Evolutionary conservation across 2,113 vertebrate genomes (phyloP).

Genomic region (Scatophagus argus): DNA sequence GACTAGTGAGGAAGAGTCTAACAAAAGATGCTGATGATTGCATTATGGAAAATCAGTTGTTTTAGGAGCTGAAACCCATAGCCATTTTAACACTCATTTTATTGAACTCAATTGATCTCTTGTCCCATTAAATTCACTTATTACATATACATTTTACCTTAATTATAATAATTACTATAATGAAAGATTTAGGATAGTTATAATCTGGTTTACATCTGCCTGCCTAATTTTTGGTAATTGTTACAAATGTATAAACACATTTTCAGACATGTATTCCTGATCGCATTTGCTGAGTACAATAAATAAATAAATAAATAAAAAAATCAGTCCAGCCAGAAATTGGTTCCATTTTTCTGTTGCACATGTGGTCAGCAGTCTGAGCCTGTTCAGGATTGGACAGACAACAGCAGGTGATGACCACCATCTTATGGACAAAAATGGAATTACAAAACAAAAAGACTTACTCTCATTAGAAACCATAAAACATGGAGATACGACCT

Average conservation of each 20-base stretch:
- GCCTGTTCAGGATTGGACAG: neutral
- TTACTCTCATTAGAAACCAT: neutral
- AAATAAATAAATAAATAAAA: no score
- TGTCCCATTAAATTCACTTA: neutral
- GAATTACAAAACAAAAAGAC: neutral
- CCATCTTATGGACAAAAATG: slow-evolving; percentile 23
- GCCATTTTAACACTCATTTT: neutral
- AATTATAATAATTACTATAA: neutral
- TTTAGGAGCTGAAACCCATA: neutral
- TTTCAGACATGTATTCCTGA: neutral
- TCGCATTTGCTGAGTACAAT: neutral
- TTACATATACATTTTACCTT: neutral
- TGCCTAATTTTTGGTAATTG: neutral
- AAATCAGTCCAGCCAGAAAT: neutral
- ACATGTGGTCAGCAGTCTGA: neutral
- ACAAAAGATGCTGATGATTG: neutral
- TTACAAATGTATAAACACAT: neutral
- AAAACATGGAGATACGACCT: neutral
- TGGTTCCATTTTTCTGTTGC: neutral
- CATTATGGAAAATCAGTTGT: neutral
- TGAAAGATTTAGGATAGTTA: neutral
- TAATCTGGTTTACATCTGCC: neutral
- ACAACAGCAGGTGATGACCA: neutral
- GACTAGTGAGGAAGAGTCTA: neutral
- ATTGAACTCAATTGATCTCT: neutral